Percentiles rank a stretch among this genome's conserved stretches.
Evolutionary conservation across 2,113 vertebrate species (phyloP).

Genomic region (Drymodes brunneopygia): DNA sequence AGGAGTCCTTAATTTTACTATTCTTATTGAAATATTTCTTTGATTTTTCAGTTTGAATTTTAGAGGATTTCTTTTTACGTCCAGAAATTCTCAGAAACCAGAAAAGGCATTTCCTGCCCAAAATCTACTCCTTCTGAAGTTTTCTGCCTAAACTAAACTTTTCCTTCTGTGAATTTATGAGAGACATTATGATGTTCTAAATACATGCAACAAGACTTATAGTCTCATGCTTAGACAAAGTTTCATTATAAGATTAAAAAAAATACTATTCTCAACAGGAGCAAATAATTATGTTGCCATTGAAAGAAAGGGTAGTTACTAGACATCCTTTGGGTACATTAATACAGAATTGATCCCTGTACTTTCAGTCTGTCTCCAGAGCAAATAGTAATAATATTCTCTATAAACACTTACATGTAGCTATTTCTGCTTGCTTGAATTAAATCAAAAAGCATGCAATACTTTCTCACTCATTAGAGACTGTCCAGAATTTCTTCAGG

Average conservation of each 20-base stretch:
- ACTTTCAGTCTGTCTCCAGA: background rate
- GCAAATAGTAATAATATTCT: slow-evolving; percentile 2
- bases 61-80: background rate
- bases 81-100: background rate
- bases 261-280: background rate
- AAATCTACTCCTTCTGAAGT: background rate
- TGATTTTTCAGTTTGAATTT: background rate
- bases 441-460: background rate
- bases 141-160: background rate
- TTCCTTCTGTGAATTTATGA: background rate
- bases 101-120: background rate
- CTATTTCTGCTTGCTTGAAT: background rate
- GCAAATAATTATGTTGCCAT: background rate
- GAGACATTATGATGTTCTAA: background rate
- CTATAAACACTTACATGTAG: background rate
- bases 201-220: background rate
- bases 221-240: background rate
- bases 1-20: background rate
- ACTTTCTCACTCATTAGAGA: background rate
- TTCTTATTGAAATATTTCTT: background rate
- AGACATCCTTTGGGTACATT: background rate
- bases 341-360: slow-evolving; percentile 14
- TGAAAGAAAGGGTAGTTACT: background rate
- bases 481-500: background rate
- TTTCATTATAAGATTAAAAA: background rate